Evolutionary conservation across 2,113 vertebrate species (phyloP).

Genomic region (Morone saxatilis): DNA sequence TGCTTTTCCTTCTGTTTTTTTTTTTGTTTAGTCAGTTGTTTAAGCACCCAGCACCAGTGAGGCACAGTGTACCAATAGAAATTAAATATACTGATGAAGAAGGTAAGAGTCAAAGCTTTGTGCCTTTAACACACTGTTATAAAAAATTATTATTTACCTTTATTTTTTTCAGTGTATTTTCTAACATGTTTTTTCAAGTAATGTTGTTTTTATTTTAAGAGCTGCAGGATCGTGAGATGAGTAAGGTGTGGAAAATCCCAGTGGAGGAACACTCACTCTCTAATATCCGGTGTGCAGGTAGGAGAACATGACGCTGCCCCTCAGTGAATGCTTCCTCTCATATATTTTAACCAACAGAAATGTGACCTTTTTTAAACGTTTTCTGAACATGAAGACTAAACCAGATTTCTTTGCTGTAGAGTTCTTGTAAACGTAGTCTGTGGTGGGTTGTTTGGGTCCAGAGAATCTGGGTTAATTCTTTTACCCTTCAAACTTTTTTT

Average conservation of each 20-base stretch:
- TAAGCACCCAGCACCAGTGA: slow-evolving; percentile 22
- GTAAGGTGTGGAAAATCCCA: slow-evolving; percentile 13
- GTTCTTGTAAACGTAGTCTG: background rate
- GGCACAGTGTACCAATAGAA: slow-evolving; percentile 10
- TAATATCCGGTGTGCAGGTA: slow-evolving; percentile 75
- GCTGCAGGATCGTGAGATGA: slow-evolving; percentile 54
- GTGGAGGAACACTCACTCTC: slow-evolving; percentile 8
- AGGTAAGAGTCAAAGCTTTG: slow-evolving; percentile 39
- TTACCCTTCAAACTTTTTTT: background rate
- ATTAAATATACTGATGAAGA: slow-evolving; percentile 12
- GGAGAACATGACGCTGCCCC: background rate
- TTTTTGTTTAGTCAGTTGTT: slow-evolving; percentile 47
- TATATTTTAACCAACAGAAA: background rate
- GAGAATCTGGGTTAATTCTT: background rate
- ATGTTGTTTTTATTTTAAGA: slow-evolving; percentile 63
- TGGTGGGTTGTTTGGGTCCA: background rate
- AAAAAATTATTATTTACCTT: background rate
- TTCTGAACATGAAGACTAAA: background rate
- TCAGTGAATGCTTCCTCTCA: background rate
- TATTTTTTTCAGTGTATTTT: slow-evolving; percentile 1
- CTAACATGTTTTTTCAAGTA: background rate
- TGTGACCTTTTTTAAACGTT: background rate
- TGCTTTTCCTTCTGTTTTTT: background rate
- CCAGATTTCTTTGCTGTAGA: background rate
- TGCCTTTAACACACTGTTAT: background rate